Base-by-base conservation (phyloP, 2,113 vertebrate genomes). In the Takifugu flavidus region DNA sequence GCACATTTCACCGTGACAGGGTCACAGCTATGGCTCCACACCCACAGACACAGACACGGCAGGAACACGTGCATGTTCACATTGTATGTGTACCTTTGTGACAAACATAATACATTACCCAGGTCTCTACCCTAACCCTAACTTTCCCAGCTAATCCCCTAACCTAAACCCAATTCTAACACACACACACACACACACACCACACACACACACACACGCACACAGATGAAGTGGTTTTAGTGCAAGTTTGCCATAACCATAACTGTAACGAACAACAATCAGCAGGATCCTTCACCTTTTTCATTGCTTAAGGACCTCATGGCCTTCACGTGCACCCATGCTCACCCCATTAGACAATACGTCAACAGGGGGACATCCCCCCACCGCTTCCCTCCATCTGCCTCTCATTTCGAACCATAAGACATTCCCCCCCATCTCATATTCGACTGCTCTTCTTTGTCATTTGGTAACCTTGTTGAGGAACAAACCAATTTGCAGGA, bases 401-500 rank as follows among this genome's bases (percentile, higher is more conserved):
- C 11, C 42, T 61, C 58, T 70, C 25, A 47, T 76, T 55, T 57
- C 74, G 42, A 50, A 70, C 68, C 53, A 63, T 64, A 69, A 74
- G 67, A 57, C 70, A 67, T 78, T 78, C 70, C 73, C 70, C 65
- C 75, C 77, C 43, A 53, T 66, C 58, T 70, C 78, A 77, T 57
- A 78, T 64, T 79, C 78, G 2, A 50, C 57, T 58, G 69, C 67
- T 77, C 78, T 72, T 55, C 64, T 56, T 62, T 71, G 67, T 90
- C 89, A 86, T 88, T 86, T 89, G 80, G 83, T 90, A 90, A 91
- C 91, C 89, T 92, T 90, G 90, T 91, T 83, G 76, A 68, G 89
- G 90, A 90, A 90, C 89, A 87, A 89, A 90, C 89, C 90, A 90
- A 91, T 91, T 90, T 89, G 79, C 87, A 89, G 84, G 87, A 91